A percentile compares a stretch with the other conserved stretches of the same genome.
Conservation (phyloP, 2,113 vertebrate species). For the Eulemur macaco region DNA sequence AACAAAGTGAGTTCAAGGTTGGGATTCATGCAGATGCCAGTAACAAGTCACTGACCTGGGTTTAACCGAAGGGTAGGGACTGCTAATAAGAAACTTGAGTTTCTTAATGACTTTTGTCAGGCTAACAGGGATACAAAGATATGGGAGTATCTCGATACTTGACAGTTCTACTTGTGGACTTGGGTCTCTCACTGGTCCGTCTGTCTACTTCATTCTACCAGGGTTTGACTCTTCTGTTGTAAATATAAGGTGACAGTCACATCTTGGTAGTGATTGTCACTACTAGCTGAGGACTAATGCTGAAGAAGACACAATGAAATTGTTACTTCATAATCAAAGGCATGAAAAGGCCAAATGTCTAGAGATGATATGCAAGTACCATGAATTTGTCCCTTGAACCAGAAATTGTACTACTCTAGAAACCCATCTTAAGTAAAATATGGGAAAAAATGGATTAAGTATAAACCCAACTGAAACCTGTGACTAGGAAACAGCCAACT, state of each 20-base stretch:
- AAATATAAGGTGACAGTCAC: not conserved
- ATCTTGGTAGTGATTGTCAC: not conserved
- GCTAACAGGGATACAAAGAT: not conserved
- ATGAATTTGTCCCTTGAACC: not conserved
- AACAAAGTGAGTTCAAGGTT: not conserved
- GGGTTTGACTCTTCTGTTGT: not conserved
- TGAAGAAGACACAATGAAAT: not conserved
- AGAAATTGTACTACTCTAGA: not conserved
- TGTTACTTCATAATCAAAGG: not conserved
- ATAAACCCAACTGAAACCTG: not conserved
- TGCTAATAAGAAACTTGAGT: not conserved
- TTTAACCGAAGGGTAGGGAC: not conserved
- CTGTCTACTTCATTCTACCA: not conserved
- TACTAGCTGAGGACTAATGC: too few species aligned
- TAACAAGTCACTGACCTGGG: not conserved
- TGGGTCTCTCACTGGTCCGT: not conserved
- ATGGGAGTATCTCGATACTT: not conserved
- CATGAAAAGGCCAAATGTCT: not conserved
- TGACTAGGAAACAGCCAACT: not conserved
- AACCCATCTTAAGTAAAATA: not conserved
- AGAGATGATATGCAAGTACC: not conserved
- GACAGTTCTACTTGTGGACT: not conserved
- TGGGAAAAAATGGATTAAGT: not conserved
- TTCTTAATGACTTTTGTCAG: not conserved
- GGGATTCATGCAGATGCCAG: not conserved